Percentiles rank a stretch among this genome's conserved stretches.
Conservation (phyloP, 2,113 vertebrate species). For the Zapornia atra region DNA sequence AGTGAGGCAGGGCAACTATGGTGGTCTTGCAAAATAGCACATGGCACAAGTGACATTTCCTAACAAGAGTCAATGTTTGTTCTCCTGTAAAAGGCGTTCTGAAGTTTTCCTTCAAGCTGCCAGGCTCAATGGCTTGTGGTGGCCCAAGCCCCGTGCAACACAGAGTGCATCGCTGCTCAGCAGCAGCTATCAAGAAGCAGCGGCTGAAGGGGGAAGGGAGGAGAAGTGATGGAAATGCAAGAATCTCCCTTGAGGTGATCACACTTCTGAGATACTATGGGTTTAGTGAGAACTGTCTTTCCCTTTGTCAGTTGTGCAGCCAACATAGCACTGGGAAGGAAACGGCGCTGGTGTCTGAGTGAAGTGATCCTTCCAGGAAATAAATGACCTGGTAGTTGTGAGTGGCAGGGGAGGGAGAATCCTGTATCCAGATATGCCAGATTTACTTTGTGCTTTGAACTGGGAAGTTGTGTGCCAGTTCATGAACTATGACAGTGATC, state of each 20-base stretch:
- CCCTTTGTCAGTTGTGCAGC: background rate
- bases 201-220: background rate
- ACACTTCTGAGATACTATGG: background rate
- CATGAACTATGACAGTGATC: background rate
- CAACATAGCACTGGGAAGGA: background rate
- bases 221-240: background rate
- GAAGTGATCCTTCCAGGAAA: background rate
- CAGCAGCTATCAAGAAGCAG: background rate
- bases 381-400: background rate
- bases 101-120: background rate
- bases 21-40: slow-evolving; percentile 9
- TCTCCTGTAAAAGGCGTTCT: slow-evolving; percentile 7
- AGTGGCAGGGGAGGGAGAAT: background rate
- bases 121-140: background rate
- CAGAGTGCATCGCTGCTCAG: background rate
- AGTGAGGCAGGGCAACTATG: background rate
- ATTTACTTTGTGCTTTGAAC: background rate
- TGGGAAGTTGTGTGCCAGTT: background rate
- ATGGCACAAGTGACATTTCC: background rate
- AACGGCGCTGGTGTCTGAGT: background rate
- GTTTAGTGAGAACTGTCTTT: background rate
- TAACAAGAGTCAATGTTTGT: background rate
- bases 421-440: background rate
- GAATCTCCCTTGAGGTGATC: background rate
- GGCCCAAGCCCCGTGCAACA: background rate